Percentiles rank a stretch among this genome's conserved stretches.
These are phyloP conservation scores for Egretta garzetta DNA, from an alignment of 2,113 vertebrate genomes.

Conservation along the genomic window DNA sequence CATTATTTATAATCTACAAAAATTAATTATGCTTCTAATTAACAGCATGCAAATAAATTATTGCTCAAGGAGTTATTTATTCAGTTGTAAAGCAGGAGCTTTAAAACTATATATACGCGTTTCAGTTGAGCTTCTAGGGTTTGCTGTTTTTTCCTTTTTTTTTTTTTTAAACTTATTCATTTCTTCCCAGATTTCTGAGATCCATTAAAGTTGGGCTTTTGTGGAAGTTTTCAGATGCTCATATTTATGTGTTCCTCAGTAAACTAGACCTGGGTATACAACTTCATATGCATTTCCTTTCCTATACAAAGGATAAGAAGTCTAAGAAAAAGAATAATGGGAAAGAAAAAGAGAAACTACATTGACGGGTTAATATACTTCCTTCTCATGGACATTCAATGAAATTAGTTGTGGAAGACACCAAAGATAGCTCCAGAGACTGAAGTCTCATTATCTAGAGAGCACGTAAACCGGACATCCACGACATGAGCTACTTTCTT, in stretches of 20 bases:
- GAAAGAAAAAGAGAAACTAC: neutral
- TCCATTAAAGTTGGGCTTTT: neutral
- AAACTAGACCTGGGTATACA: neutral
- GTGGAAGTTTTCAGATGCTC: neutral
- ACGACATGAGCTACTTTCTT: neutral
- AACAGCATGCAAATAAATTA: slow-evolving; percentile 80
- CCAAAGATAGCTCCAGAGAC: neutral
- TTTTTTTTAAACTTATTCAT: slow-evolving; percentile 26
- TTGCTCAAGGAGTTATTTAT: slow-evolving; percentile 78
- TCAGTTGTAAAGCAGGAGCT: slow-evolving; percentile 64
- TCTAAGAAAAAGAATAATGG: neutral
- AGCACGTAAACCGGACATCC: neutral
- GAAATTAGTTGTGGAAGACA: neutral
- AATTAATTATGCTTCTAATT: slow-evolving; percentile 85
- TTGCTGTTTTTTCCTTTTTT: neutral
- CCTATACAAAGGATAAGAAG: neutral
- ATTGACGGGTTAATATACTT: neutral
- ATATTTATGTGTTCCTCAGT: neutral
- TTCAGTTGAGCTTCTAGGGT: slow-evolving; percentile 42
- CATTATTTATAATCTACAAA: slow-evolving; percentile 81
- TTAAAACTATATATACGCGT: slow-evolving; percentile 24
- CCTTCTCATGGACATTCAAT: neutral
- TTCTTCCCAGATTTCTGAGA: slow-evolving; percentile 25
- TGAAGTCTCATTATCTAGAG: neutral
- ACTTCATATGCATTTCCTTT: neutral